Evolutionary conservation across 2,797 vertebrate species (phyloP), one percentile per base, ranked within the genome.

Genomic region (Eremophila alpestris): DNA sequence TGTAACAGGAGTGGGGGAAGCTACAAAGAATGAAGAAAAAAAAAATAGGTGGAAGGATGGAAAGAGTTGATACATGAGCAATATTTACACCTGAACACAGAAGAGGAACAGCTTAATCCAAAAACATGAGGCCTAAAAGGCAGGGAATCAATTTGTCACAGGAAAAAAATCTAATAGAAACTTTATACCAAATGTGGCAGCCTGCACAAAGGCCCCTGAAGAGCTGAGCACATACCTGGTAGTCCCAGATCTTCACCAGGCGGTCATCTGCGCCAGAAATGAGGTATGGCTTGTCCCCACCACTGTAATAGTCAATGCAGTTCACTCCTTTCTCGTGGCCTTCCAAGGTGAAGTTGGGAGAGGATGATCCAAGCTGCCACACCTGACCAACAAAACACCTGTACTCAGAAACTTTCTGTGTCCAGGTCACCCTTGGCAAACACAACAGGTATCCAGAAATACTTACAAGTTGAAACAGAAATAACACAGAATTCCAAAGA

Each of bases 161-260:
- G 45, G n/a, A 51, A 65, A 79, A 74, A 18, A 7, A 0, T 7
- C 27, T 9, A 73, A 17, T 4, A 71, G 38, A 38, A 69, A 58
- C 16, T 14, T 58, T 27, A 30, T 7, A 8, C 2, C 5, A 55
- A 45, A 55, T 12, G 10, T 5, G 26, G 8, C 78, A 64, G 34
- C 6, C 62, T 52, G 22, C 62, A 79, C 16, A 49, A 27, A 34
- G 45, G 26, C 7, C 51, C 29, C 70, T 4, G 36, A 83, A 13
- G 34, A 73, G 40, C 3, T 77, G 17, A 67, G 48, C 24, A 86
- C 26, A 11, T 84, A 99, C 99, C 99, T 99, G 99, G 93, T 99
- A 99, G 96, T 99, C 99, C 99, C 99, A 99, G 97, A 99, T 99
- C 97, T 99, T 99, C 89, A 99, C 99, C 87, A 99, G 98, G 30